phyloP scores from a whole-genome alignment of 35 echinoderm and acorn worm genomes.

The Eucidaris tribuloides region DNA sequence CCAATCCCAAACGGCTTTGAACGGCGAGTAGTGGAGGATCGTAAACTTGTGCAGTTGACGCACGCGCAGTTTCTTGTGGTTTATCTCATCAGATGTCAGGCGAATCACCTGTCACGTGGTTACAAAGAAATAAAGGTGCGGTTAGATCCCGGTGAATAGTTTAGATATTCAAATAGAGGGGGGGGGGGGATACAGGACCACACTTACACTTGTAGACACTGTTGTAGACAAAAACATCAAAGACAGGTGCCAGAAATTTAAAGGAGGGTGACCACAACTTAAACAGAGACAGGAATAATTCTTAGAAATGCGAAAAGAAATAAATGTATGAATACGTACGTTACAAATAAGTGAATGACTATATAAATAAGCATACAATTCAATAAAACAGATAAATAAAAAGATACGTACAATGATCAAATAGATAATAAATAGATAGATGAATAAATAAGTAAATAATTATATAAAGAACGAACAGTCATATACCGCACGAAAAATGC shows the following conservation, averaged over 20 bases:
- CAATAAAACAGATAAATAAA: too few relatives aligned
- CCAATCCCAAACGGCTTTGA: conserved; percentile 99
- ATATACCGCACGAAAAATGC: neutral
- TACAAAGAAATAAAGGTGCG: neutral
- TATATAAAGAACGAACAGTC: neutral
- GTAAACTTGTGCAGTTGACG: conserved; percentile 86
- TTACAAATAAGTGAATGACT: too few relatives aligned
- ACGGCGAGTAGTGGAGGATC: conserved; percentile 97
- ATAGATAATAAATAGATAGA: too few relatives aligned
- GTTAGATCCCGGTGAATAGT: neutral
- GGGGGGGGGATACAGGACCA: too few relatives aligned
- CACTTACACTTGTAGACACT: neutral
- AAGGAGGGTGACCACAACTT: neutral
- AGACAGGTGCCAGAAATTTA: neutral
- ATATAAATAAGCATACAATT: too few relatives aligned
- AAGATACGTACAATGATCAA: too few relatives aligned
- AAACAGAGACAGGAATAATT: neutral
- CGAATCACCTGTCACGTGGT: conserved; percentile 55
- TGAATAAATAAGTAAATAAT: too few relatives aligned
- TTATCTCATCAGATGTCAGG: conserved; percentile 94
- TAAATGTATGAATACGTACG: too few relatives aligned
- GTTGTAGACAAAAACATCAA: neutral
- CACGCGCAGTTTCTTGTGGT: conserved; percentile 87
- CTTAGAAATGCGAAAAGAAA: too few relatives aligned
- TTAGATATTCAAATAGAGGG: neutral